Base-by-base conservation (phyloP, 2,797 vertebrate genomes). In the Sciurus carolinensis region DNA sequence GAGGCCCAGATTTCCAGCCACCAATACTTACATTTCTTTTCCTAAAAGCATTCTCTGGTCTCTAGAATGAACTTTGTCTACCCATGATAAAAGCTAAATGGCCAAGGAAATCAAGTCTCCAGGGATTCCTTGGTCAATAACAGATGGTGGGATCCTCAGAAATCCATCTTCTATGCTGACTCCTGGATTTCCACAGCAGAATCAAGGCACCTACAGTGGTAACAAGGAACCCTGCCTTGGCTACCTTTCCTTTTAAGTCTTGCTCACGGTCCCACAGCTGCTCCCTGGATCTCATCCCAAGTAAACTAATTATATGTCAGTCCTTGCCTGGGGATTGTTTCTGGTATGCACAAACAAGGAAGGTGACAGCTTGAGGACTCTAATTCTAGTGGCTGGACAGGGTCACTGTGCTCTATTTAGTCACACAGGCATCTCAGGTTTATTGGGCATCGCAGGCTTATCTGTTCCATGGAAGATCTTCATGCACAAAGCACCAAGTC, bases 391-490 rank as follows among this genome's bases (percentile, higher is more conserved):
- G 10, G 1, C 80, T 30, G 36, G 54, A 4, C 4, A 17, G 47
- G 26, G 15, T 44, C 24, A 15, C 22, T 1, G 7, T 57, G 1
- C 11, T 36, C 64, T 8, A 9, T 28, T 30, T 44, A 30, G 47
- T 7, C 26, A 39, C 9, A 5, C 44, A 47, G 44, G 44, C 44
- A 47, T 47, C 44, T 47, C 44, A 47, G 44, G 44, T 47, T 47
- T 47, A 47, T 47, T 0, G 2, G 77, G n/a, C 5, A 0, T 26
- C 4, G 0, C 69, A 64, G 52, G 33, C 59, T 28, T 28, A 3
- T 5, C 14, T 77, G 12, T 30, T 59, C 22, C 73, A 7, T 4
- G 17, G 71, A 50, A 73, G 12, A 50, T 22, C 67, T 94, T 33
- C 17, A 17, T 15, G 67, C 22, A 52, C 72, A 94, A 47, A 39